Evolutionary conservation across 2,113 vertebrate genomes (phyloP).

Genomic region (Perca flavescens): DNA sequence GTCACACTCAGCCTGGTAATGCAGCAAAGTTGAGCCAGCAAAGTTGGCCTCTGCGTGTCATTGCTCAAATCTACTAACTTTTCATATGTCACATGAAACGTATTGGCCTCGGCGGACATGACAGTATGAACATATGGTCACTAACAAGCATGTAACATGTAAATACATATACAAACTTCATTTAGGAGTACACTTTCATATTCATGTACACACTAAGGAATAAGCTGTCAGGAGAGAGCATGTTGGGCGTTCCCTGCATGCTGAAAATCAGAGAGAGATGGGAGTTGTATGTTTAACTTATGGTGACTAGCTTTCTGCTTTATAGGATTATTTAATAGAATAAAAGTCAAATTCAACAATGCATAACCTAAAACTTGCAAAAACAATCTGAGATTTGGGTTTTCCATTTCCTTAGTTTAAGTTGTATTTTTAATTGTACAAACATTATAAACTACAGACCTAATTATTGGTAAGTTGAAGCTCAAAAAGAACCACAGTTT

Average conservation of each 20-base stretch:
- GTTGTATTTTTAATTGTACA: background rate
- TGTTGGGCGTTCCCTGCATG: background rate
- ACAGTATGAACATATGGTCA: slow-evolving; percentile 1
- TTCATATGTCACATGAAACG: background rate
- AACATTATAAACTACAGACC: no score
- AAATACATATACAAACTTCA: background rate
- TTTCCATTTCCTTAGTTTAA: background rate
- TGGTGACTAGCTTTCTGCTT: background rate
- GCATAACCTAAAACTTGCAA: background rate
- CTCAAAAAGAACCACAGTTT: background rate
- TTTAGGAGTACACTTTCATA: background rate
- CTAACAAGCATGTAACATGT: no score
- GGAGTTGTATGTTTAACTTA: no score
- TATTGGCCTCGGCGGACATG: background rate
- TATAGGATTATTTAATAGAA: background rate
- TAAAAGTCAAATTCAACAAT: background rate
- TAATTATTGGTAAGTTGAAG: background rate
- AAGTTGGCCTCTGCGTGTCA: background rate
- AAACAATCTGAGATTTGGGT: background rate
- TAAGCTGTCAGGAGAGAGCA: background rate
- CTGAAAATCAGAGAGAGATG: no score
- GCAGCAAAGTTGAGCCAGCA: background rate
- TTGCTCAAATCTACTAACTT: slow-evolving; percentile 2
- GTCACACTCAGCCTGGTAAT: slow-evolving; percentile 15
- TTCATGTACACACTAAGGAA: background rate